Evolutionary conservation across 2,113 vertebrate genomes (phyloP), one percentile per base, ranked within the genome.

Genomic region (Neoarius graeffei): DNA sequence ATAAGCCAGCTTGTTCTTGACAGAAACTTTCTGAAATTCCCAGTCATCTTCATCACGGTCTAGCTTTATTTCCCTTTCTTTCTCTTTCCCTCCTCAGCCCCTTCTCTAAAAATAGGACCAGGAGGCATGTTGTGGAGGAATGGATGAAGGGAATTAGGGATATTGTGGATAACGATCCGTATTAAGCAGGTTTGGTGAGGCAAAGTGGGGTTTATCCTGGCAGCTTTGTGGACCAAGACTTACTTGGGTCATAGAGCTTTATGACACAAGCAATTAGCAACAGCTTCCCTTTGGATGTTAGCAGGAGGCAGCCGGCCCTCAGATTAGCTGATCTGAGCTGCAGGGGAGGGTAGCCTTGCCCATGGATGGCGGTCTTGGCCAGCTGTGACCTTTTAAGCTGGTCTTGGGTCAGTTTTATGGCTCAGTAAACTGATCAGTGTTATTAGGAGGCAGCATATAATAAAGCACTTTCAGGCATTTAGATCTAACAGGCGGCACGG

Each of bases 211-310:
- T 95, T 95, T 95, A 95, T 93, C 93, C 91, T 89, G 83, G 85
- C 93, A 94, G 95, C 93, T 94, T 95, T 95, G 92, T 90, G 91
- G 90, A 89, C 64, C 89, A 73, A 87, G 90, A 92, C 94, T 96
- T 94, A 95, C 95, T 94, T 94, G 93, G 95, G 94, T 94, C 94
- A 95, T 93, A 84, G 92, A 94, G 94, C 94, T 96, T 96, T 95
- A 96, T 89, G 94, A 94, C 95, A 95, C 90, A 94, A 95, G 94
- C 94, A 96, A 96, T 96, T 96, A 96, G 93, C 91, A 81, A 69
- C 87, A 88, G 90, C 89, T 92, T 89, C 91, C 92, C 89, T 91
- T 92, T 91, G 91, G 88, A 85, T 17, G 90, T 90, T 94, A 91
- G 93, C 93, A 93, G 95, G 94, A 95, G 93, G 92, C 93, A 92